Evolutionary conservation across 2,797 vertebrate species (phyloP), one percentile per base, ranked within the genome.

Genomic region (Onychomys leucogaster): DNA sequence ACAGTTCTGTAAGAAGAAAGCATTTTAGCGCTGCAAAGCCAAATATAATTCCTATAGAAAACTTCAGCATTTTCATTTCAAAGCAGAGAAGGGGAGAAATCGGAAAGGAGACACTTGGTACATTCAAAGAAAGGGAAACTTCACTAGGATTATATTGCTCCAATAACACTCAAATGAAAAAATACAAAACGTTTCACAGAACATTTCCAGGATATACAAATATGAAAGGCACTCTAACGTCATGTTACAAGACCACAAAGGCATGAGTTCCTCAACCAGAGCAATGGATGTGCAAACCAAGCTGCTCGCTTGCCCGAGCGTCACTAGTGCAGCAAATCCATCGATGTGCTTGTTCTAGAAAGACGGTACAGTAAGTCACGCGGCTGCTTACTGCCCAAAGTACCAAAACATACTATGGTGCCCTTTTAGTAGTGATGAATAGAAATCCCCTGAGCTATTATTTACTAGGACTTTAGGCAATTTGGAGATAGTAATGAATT

Each of bases 161-260:
- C 98, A 96, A 92, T 98, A 98, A 98, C 98, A 99, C 97, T 98
- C 97, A 98, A 98, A 98, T 96, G 76, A 97, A 98, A 97, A 97
- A 98, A 97, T 95, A 96, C 95, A 97, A 98, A 97, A 78, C 96
- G 93, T 97, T 97, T 98, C 98, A 98, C 98, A 98, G 98, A 98
- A 98, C 98, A 96, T 97, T 98, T 98, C 98, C 98, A 98, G 98
- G 97, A 98, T 98, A 98, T 98, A 98, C 98, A 98, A 98, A 98
- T 99, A 98, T 98, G 98, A 98, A 99, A 99, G 99, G 99, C 99
- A 99, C 99, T 99, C 98, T 98, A 98, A 99, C 98, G 98, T 99
- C 97, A 97, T 97, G 93, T 98, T 97, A 98, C 98, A 97, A 96
- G 97, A 98, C 98, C 96, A 98, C 97, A 97, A 96, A 96, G 96